phyloP scores from a whole-genome alignment of 2,888 invertebrate species.

The Yponomeuta cagnagella region DNA sequence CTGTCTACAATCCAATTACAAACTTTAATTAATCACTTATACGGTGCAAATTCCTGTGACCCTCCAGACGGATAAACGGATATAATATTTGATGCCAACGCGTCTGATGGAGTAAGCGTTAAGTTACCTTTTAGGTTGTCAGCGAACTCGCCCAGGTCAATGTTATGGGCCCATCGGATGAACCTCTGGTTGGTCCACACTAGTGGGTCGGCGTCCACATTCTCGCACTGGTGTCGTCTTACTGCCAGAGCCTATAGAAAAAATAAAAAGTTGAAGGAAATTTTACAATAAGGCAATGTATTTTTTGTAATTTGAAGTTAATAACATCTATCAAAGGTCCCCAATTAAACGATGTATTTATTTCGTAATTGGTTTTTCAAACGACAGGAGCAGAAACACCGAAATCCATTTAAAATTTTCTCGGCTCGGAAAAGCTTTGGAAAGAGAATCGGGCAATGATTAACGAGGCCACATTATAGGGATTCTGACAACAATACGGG shows the following conservation, averaged over 20 bases:
- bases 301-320: too few relatives aligned
- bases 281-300: too few relatives aligned
- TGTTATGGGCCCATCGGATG: slow-evolving; percentile 94
- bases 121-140: slow-evolving; percentile 90
- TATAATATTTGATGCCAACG: too few relatives aligned
- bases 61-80: too few relatives aligned
- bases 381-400: not conserved
- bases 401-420: slow-evolving; percentile 8
- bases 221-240: slow-evolving; percentile 90
- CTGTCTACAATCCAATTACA: slow-evolving; percentile 78
- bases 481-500: slow-evolving; percentile 30
- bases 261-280: slow-evolving; percentile 6
- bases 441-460: slow-evolving; percentile 37
- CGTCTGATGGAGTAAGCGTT: not conserved
- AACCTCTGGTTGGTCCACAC: slow-evolving; percentile 98
- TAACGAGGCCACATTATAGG: slow-evolving; percentile 49
- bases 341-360: not conserved
- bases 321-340: not conserved
- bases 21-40: not conserved
- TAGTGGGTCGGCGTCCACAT: slow-evolving; percentile 91
- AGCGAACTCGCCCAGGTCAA: slow-evolving; percentile 95
- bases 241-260: slow-evolving; percentile 85
- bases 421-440: not conserved
- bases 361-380: not conserved
- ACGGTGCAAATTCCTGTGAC: not conserved